Conservation (phyloP, 1,140 invertebrate species). For the Harpegnathos saltator region DNA sequence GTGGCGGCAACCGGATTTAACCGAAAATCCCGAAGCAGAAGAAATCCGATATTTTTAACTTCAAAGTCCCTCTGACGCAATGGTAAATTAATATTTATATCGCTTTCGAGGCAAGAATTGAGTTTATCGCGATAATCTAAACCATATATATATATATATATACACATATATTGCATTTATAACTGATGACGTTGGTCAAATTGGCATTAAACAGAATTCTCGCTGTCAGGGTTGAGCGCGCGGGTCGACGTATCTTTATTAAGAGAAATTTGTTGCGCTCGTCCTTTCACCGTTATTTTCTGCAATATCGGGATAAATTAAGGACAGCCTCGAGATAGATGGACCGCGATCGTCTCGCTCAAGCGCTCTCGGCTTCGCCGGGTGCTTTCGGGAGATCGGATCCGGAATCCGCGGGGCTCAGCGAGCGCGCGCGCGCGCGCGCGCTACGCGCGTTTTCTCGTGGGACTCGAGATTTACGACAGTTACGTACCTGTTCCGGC, state of each 20-base stretch:
- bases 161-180: too few species aligned
- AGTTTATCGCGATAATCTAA: too few species aligned
- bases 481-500: conserved; percentile 87
- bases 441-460: not conserved
- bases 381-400: not conserved
- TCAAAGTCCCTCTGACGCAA: not conserved
- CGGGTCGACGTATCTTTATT: too few species aligned
- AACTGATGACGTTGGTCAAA: too few species aligned
- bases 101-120: not conserved
- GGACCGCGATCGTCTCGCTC: not conserved
- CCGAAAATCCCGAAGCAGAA: not conserved
- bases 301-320: not conserved
- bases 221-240: too few species aligned
- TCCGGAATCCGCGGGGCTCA: not conserved
- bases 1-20: conserved; percentile 21
- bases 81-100: conserved; percentile 55
- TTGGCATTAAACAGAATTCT: too few species aligned
- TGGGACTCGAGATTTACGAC: conserved; percentile 31
- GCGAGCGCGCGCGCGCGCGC: too few species aligned
- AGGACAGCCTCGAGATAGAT: not conserved
- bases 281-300: conserved; percentile 6
- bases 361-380: not conserved
- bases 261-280: not conserved
- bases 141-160: too few species aligned
- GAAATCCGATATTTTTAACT: not conserved